Evolutionary conservation across 53 echinoderm and acorn worm genomes (phyloP).

Genomic region (Henricia sp.): DNA sequence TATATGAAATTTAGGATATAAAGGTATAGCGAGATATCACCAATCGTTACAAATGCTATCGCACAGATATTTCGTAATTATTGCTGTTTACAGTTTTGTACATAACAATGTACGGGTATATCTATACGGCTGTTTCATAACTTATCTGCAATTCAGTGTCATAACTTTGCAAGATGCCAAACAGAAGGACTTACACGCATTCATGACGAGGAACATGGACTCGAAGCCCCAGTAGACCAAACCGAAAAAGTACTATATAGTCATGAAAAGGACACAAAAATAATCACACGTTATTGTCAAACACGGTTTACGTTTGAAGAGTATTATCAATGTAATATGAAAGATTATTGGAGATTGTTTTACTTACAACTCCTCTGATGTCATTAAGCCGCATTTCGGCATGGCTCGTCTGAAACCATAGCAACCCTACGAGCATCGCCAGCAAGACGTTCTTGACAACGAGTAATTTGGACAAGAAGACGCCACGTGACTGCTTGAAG

Average conservation of each 20-base stretch:
- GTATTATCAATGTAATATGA: background rate
- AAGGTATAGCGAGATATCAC: no score
- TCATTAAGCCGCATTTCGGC: constrained; percentile 72
- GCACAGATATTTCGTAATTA: no score
- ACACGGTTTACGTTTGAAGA: no score
- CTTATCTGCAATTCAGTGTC: no score
- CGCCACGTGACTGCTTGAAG: constrained; percentile 74
- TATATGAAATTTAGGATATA: no score
- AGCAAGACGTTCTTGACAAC: constrained; percentile 63
- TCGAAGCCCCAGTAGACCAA: constrained; percentile 89
- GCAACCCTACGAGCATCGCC: constrained; percentile 73
- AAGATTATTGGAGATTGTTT: background rate
- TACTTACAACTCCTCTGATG: constrained; percentile 79
- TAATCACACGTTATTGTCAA: background rate
- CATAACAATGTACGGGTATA: no score
- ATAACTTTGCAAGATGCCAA: no score
- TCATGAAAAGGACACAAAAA: no score
- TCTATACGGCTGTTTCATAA: no score
- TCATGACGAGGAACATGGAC: constrained; percentile 77
- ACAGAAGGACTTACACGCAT: constrained; percentile 83
- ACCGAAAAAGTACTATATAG: constrained; percentile 71
- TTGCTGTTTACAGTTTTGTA: no score
- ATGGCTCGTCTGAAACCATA: constrained; percentile 73
- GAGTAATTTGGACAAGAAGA: constrained; percentile 75
- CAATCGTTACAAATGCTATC: no score